Evolutionary conservation across 2,113 vertebrate genomes (phyloP).

Genomic region (Larimichthys crocea): DNA sequence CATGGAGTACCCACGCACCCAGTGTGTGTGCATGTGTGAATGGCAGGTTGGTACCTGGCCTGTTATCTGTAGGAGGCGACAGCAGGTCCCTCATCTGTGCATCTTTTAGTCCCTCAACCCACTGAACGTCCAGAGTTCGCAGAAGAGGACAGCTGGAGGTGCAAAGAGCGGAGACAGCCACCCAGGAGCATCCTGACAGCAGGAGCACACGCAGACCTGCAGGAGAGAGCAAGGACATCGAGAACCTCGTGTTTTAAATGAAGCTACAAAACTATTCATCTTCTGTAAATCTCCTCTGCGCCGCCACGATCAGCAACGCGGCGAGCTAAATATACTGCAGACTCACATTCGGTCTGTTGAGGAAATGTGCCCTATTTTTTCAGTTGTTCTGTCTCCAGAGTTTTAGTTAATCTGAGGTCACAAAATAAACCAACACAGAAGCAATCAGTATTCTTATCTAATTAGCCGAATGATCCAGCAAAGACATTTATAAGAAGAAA

Average conservation of each 20-base stretch:
- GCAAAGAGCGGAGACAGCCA: conserved; percentile 95
- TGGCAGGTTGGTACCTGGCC: conserved; percentile 87
- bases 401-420: conserved; percentile 33
- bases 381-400: conserved; percentile 18
- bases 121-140: conserved; percentile 93
- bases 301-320: not conserved
- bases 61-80: conserved; percentile 94
- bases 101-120: conserved; percentile 97
- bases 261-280: not conserved
- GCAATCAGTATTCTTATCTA: conserved; percentile 29
- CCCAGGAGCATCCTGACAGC: conserved; percentile 96
- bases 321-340: not conserved
- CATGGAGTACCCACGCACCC: too few species aligned
- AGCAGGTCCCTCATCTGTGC: conserved; percentile 97
- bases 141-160: conserved; percentile 95
- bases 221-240: not conserved
- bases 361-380: conserved; percentile 31
- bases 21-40: not conserved
- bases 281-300: not conserved
- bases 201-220: conserved; percentile 92
- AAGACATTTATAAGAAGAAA: conserved; percentile 28
- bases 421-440: conserved; percentile 30
- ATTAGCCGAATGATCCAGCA: conserved; percentile 27
- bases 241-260: not conserved
- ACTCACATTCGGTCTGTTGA: not conserved